Conservation (phyloP, 2,888 invertebrate species). For the Polyommatus iphigenia region DNA sequence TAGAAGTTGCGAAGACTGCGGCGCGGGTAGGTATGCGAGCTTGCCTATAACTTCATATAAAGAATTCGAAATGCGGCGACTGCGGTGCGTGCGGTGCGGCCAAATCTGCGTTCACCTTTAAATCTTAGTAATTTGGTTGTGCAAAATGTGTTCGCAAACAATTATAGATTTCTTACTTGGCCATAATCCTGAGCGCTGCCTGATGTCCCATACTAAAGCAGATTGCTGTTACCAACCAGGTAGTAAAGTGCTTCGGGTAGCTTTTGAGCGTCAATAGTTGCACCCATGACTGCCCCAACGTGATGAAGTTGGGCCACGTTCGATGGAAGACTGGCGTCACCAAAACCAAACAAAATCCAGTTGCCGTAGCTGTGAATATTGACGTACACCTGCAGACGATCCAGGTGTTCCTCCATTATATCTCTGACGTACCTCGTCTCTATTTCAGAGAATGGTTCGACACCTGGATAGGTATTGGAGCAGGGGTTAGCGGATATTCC, state of each 20-base stretch:
- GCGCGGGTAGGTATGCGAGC: no score
- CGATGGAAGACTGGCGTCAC: constrained; percentile 53
- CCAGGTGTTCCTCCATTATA: constrained; percentile 60
- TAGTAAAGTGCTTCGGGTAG: constrained; percentile 50
- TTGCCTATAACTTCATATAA: no score
- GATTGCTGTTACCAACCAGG: constrained; percentile 55
- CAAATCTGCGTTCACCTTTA: no score
- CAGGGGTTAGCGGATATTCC: constrained; percentile 69
- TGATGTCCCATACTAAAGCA: constrained; percentile 52
- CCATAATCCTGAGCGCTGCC: constrained; percentile 60
- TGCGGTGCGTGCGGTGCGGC: no score
- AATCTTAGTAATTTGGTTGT: background rate
- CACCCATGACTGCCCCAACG: constrained; percentile 55
- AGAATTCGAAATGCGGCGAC: no score
- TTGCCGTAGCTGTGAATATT: constrained; percentile 86
- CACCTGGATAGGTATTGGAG: constrained; percentile 79
- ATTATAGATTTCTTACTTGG: constrained; percentile 44
- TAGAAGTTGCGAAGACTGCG: no score
- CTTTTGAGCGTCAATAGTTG: constrained; percentile 53
- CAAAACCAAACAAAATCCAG: constrained; percentile 83
- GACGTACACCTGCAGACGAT: constrained; percentile 57
- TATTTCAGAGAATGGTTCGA: constrained; percentile 81
- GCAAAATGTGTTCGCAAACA: no score
- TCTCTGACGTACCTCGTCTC: constrained; percentile 80
- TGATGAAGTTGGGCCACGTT: constrained; percentile 49